A percentile compares a stretch with the other conserved stretches of the same genome.
Evolutionary conservation across 2,113 vertebrate species (phyloP).

Genomic region (Dryoscopus gambensis): DNA sequence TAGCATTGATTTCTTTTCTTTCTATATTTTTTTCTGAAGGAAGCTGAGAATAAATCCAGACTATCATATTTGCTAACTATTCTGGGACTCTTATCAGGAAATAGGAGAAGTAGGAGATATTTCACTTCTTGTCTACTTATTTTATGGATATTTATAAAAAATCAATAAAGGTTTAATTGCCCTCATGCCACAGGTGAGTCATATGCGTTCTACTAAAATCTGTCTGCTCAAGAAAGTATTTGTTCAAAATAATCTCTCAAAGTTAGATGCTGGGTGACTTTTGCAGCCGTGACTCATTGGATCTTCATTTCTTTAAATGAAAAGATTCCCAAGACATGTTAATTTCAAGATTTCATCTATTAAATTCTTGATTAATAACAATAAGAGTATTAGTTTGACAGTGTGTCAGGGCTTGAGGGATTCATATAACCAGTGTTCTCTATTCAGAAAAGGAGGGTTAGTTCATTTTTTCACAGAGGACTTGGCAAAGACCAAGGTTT

Average conservation of each 20-base stretch:
- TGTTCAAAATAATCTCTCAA: neutral
- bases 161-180: neutral
- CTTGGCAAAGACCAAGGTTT: neutral
- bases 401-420: neutral
- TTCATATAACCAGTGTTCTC: neutral
- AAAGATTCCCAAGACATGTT: neutral
- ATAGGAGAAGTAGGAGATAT: neutral
- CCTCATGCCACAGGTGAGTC: neutral
- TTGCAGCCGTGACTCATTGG: neutral
- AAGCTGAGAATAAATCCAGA: neutral
- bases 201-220: neutral
- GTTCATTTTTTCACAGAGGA: neutral
- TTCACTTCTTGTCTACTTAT: neutral
- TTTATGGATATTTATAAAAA: neutral
- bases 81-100: neutral
- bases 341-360: neutral
- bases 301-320: neutral
- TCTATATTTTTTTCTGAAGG: neutral
- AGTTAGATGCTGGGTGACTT: neutral
- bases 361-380: constrained; percentile 17
- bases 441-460: neutral
- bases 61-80: neutral
- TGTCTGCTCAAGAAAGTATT: neutral
- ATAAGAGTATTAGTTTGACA: neutral
- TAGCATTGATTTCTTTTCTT: neutral